Evolutionary conservation across 64 coral and sea anemone genomes (phyloP).

Genomic region (Dendronephthya gigantea): DNA sequence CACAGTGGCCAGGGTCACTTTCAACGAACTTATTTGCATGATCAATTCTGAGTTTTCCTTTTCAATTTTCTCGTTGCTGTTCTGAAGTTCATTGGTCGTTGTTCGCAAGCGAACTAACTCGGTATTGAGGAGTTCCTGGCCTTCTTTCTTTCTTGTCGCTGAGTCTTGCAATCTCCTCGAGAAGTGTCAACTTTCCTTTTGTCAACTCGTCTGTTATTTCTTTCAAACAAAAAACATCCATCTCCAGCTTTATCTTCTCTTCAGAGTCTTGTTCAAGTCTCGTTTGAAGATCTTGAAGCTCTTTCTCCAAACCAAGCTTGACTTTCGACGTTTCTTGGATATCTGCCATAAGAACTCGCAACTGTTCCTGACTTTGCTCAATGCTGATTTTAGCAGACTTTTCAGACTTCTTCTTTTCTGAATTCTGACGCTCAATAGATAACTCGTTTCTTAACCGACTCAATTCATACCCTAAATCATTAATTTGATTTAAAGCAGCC

Average conservation of each 20-base stretch:
- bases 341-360: not conserved
- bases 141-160: not conserved
- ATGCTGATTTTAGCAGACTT: not conserved
- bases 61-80: not conserved
- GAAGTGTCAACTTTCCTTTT: not conserved
- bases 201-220: not conserved
- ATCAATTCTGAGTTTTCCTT: not conserved
- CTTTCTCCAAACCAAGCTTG: too few relatives aligned
- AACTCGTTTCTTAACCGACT: too few relatives aligned
- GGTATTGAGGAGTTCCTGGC: not conserved
- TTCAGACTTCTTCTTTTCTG: too few relatives aligned
- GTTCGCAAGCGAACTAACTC: not conserved
- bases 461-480: too few relatives aligned
- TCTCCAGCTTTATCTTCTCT: not conserved
- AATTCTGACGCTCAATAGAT: too few relatives aligned
- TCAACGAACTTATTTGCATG: not conserved
- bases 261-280: not conserved
- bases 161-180: not conserved
- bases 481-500: too few relatives aligned
- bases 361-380: not conserved
- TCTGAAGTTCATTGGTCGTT: not conserved
- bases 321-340: too few relatives aligned
- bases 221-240: not conserved
- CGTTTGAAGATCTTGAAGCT: too few relatives aligned
- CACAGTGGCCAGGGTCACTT: not conserved